Percentiles rank a stretch among this genome's conserved stretches.
phyloP scores from a whole-genome alignment of 2,113 vertebrate species.

The Pteruthius melanotis region DNA sequence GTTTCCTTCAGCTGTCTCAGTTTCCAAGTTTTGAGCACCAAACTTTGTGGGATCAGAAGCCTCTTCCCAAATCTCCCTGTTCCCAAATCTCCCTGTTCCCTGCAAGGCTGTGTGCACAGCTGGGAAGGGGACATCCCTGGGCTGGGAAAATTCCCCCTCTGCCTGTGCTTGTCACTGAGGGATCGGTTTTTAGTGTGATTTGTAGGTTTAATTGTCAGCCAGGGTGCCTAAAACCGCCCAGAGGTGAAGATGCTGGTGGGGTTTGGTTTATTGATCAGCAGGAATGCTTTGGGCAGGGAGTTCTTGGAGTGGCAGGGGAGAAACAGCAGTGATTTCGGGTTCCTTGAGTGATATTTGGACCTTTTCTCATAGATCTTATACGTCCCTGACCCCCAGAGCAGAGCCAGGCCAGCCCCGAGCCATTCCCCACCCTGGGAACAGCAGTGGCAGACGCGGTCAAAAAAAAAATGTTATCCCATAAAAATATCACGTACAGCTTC shows the following conservation, averaged over 20 bases:
- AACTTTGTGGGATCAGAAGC: neutral
- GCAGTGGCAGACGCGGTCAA: accelerated
- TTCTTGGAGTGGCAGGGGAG: neutral
- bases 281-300: neutral
- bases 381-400: neutral
- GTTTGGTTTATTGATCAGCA: neutral
- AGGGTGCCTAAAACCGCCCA: accelerated
- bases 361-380: accelerated
- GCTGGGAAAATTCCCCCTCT: accelerated
- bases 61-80: neutral
- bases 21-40: accelerated
- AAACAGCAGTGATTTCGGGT: neutral
- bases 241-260: accelerated
- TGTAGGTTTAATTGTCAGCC: neutral
- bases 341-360: accelerated
- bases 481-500: neutral
- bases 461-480: neutral
- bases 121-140: neutral
- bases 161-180: accelerated
- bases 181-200: accelerated
- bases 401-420: neutral
- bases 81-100: neutral
- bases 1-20: accelerated
- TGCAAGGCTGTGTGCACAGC: neutral
- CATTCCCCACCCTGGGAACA: accelerated